Percentiles rank a stretch among this genome's conserved stretches.
phyloP scores from a whole-genome alignment of 2,113 vertebrate genomes.

The Corythornis madagascariensis region DNA sequence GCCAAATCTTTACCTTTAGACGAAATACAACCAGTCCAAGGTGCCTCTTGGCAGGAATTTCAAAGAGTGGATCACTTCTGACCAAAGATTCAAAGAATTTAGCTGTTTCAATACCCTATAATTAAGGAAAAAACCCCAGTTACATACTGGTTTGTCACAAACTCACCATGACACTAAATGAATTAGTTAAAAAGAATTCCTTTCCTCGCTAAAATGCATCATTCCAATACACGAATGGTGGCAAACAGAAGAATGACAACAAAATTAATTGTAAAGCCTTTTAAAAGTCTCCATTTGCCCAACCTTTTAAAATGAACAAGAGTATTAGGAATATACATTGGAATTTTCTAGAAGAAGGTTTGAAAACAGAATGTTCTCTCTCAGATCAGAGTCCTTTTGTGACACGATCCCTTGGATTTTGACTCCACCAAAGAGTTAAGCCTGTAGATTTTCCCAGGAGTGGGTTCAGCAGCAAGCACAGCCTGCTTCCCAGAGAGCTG shows the following conservation, averaged over 20 bases:
- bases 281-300: not conserved
- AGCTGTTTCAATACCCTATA: conserved; percentile 91
- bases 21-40: conserved; percentile 95
- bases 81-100: conserved; percentile 92
- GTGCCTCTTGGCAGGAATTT: conserved; percentile 91
- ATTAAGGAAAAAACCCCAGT: not conserved
- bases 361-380: not conserved
- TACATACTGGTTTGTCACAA: not conserved
- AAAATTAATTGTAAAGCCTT: not conserved
- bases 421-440: not conserved
- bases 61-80: conserved; percentile 86
- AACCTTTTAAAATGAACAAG: not conserved
- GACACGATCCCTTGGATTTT: not conserved
- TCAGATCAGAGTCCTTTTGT: not conserved
- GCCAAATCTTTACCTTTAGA: conserved; percentile 81
- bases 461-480: not conserved
- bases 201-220: not conserved
- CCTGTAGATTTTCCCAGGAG: not conserved
- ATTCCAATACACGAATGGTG: not conserved
- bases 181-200: not conserved
- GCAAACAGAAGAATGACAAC: not conserved
- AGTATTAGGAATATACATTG: not conserved
- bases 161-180: not conserved
- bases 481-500: not conserved
- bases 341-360: not conserved